Percentiles rank a stretch among this genome's conserved stretches.
These are phyloP conservation scores for Hirudinaria manillensis DNA, from an alignment of 2,888 invertebrate species.

Conservation along the genomic window DNA sequence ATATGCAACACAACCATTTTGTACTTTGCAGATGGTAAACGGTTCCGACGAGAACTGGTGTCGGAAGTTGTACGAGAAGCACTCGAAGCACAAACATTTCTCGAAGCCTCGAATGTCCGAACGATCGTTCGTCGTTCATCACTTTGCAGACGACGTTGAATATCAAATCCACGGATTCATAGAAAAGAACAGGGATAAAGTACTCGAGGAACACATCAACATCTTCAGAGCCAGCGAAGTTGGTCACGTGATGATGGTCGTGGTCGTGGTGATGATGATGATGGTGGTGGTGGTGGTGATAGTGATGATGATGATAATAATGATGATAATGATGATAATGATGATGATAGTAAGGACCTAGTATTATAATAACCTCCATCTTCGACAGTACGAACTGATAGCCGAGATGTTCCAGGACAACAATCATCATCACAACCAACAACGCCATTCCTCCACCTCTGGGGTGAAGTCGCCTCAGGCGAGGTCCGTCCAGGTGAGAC, in stretches of 20 bases:
- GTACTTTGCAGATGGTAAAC: slow-evolving; percentile 77
- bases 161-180: slow-evolving; percentile 87
- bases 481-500: slow-evolving; percentile 26
- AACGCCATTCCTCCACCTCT: slow-evolving; percentile 8
- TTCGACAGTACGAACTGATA: slow-evolving; percentile 57
- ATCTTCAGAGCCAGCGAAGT: slow-evolving; percentile 59
- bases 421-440: neutral
- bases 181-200: slow-evolving; percentile 93
- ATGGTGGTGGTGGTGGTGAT: neutral
- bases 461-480: neutral
- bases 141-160: slow-evolving; percentile 92
- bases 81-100: slow-evolving; percentile 68
- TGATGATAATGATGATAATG: neutral
- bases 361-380: neutral
- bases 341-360: neutral
- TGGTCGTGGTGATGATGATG: neutral
- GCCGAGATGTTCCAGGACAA: slow-evolving; percentile 57
- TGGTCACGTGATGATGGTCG: slow-evolving; percentile 32
- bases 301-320: neutral
- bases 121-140: slow-evolving; percentile 76
- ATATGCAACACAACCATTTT: too few relatives aligned
- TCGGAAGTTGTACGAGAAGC: slow-evolving; percentile 79
- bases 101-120: slow-evolving; percentile 76
- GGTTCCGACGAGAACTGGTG: slow-evolving; percentile 89
- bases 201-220: slow-evolving; percentile 84